Conservation (phyloP, 1,140 invertebrate species). For the Monomorium pharaonis region DNA sequence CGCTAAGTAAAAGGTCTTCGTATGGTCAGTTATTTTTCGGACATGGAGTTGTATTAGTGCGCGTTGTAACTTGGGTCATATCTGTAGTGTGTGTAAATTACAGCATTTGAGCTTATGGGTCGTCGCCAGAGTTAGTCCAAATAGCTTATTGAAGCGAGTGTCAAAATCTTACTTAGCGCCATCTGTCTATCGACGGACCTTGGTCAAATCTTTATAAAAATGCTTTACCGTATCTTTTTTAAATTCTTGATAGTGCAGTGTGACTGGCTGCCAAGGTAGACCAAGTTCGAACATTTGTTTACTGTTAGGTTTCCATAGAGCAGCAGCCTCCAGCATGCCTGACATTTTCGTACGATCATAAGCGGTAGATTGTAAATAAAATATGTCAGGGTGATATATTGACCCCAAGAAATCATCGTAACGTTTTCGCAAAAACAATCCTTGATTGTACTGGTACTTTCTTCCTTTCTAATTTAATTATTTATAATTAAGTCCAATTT, state of each 20-base stretch:
- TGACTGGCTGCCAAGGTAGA: constrained; percentile 91
- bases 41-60: too few relatives aligned
- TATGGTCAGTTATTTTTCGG: too few relatives aligned
- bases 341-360: constrained; percentile 91
- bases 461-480: constrained; percentile 86
- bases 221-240: constrained; percentile 88
- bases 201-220: constrained; percentile 40
- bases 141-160: too few relatives aligned
- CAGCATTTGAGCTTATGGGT: too few relatives aligned
- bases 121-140: too few relatives aligned
- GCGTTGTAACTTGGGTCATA: too few relatives aligned
- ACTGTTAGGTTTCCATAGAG: constrained; percentile 88
- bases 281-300: constrained; percentile 87
- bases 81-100: too few relatives aligned
- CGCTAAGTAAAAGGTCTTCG: too few relatives aligned
- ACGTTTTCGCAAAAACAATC: constrained; percentile 87
- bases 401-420: constrained; percentile 87
- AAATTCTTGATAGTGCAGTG: constrained; percentile 88
- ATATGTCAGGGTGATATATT: constrained; percentile 86
- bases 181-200: too few relatives aligned
- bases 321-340: constrained; percentile 89
- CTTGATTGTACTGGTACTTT: constrained; percentile 87
- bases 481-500: background rate
- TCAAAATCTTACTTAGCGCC: too few relatives aligned
- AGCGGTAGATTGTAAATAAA: constrained; percentile 90